Base-by-base conservation (phyloP, 2,888 invertebrate genomes). In the Ectemnius cavifrons region DNA sequence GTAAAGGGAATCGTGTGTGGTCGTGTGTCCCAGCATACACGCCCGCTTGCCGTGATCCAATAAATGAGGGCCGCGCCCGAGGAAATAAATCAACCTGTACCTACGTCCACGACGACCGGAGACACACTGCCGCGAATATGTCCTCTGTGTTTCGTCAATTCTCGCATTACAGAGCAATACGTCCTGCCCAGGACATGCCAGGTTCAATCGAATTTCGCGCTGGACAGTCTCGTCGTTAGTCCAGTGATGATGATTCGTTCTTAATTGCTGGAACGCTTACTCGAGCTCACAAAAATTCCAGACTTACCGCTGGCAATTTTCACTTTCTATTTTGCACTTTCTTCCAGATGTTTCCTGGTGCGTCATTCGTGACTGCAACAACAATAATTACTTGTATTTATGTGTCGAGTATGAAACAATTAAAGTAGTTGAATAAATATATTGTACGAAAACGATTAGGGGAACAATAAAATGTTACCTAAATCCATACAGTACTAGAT, bases 1-100 rank as follows among this genome's bases (percentile, higher is more conserved):
- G 71, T 63, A 73, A 71, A 73, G 61, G 56, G 63, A 66, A 73
- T 57, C 28, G 18, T 70, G 66, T 70, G 57, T 71, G 18, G 70
- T 6, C 13, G 18, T 18, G 16, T 1, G 20, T 52, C 52, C 16
- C 37, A 37, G 52, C 2, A 16, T 52, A 52, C 52, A 16, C 52
- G 52, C 14, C n/a, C n/a, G 52, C 14, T 14, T 3, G 45, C 47
- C 64, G 65, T 37, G 37, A 37, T 37, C 37, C 37, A 68, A 72
- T 75, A 75, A 75, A 72, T 72, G 75, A 75, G 68, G 62, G 23
- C 16, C 37, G 62, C 18, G 28, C 61, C 16, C 52, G 66, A 68
- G 37, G 62, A 74, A 73, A 56, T 77, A 63, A 71, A 77, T 66
- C 66, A 64, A 65, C 62, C 46, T 37, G 58, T 37, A 37, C 52